A percentile compares a stretch with the other conserved stretches of the same genome.
These are phyloP conservation scores for Protosalanx chinensis DNA, from an alignment of 2,797 vertebrate genomes.

Conservation along the genomic window DNA sequence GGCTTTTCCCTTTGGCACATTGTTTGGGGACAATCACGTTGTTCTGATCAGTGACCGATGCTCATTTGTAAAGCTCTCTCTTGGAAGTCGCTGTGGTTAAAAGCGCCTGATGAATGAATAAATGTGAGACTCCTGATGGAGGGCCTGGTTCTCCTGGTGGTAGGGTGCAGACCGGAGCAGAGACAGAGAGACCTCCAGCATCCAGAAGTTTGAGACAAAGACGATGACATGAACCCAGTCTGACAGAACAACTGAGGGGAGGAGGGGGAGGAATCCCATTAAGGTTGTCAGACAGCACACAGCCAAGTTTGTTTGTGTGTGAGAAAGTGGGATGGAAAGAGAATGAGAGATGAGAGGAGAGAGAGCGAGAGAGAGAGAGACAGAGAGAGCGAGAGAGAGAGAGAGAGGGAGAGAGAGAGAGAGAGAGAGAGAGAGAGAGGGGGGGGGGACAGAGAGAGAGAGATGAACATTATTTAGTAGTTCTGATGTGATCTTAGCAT, in stretches of 20 bases:
- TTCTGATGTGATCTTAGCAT: neutral
- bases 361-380: neutral
- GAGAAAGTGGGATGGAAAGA: slow-evolving; percentile 10
- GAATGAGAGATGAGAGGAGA: neutral
- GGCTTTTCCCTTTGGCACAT: too few relatives aligned
- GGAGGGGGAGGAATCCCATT: neutral
- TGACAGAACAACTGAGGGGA: slow-evolving; percentile 23
- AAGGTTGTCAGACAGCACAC: neutral
- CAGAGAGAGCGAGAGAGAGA: slow-evolving; percentile 12
- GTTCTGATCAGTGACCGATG: too few relatives aligned
- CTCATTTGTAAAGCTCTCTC: too few relatives aligned
- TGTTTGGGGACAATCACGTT: too few relatives aligned
- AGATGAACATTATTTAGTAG: slow-evolving; percentile 2
- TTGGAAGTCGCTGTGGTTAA: too few relatives aligned
- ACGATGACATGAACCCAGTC: neutral
- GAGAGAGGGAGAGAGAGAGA: slow-evolving; percentile 40
- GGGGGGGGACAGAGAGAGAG: slow-evolving; percentile 4
- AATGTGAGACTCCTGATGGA: too few relatives aligned
- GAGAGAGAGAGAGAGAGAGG: slow-evolving; percentile 21
- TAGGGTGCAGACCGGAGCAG: too few relatives aligned
- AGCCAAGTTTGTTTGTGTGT: neutral
- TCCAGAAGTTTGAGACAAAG: neutral
- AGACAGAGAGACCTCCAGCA: neutral
- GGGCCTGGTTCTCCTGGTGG: too few relatives aligned
- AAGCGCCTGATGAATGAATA: too few relatives aligned